A percentile compares a stretch with the other conserved stretches of the same genome.
Evolutionary conservation across 23 tunicate species (phyloP).

Genomic region (Trididemnum clinides): DNA sequence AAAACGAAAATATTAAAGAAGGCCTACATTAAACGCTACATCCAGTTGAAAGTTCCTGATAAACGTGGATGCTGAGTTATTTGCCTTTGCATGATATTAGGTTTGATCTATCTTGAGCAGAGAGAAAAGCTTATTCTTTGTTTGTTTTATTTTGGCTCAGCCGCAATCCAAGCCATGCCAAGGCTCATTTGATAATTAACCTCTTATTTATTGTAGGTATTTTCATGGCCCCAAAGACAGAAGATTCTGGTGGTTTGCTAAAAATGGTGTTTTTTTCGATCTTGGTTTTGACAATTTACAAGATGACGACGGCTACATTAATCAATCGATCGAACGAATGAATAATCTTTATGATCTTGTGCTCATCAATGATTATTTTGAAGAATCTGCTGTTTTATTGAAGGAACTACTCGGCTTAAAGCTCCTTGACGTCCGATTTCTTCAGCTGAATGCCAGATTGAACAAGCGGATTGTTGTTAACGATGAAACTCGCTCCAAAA

Average conservation of each 20-base stretch:
- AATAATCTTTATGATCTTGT: constrained; percentile 52
- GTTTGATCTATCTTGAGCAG: too few relatives aligned
- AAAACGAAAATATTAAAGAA: too few relatives aligned
- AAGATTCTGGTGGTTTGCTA: constrained; percentile 78
- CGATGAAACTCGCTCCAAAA: constrained; percentile 5
- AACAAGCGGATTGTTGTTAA: not conserved
- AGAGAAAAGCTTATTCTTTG: too few relatives aligned
- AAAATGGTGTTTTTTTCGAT: constrained; percentile 65
- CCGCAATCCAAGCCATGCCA: too few relatives aligned
- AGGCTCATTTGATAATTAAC: too few relatives aligned
- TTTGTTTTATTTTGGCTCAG: too few relatives aligned
- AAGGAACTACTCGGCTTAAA: constrained; percentile 62
- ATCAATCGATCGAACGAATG: constrained; percentile 43
- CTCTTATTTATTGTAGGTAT: constrained; percentile 47
- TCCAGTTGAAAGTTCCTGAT: too few relatives aligned
- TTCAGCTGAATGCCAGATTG: constrained; percentile 40
- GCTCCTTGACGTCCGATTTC: constrained; percentile 33
- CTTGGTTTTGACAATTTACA: constrained; percentile 71
- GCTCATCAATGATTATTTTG: constrained; percentile 66
- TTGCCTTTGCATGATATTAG: too few relatives aligned
- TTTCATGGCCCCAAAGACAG: constrained; percentile 41
- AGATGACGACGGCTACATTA: constrained; percentile 61
- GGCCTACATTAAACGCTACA: too few relatives aligned
- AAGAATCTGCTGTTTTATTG: constrained; percentile 60
- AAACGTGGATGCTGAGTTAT: too few relatives aligned